These are phyloP conservation scores for Fregetta grallaria DNA, from an alignment of 2,113 vertebrate genomes.

Conservation along the genomic window DNA sequence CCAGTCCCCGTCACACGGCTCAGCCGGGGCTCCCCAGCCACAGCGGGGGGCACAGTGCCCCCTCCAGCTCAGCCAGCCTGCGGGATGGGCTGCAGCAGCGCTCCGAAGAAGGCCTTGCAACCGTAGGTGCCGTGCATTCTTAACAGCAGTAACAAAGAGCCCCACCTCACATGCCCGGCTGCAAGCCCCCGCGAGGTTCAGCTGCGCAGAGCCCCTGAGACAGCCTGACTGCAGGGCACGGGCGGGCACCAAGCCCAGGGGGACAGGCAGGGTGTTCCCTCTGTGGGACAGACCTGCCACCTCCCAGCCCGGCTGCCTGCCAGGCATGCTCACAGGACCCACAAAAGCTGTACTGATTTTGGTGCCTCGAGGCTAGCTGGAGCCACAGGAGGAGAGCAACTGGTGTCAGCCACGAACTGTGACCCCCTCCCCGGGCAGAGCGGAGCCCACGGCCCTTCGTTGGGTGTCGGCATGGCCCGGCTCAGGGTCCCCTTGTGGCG, in stretches of 20 bases:
- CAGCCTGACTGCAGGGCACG: background rate
- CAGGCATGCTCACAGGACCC: background rate
- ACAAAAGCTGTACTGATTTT: background rate
- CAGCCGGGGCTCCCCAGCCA: background rate
- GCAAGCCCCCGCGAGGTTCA: background rate
- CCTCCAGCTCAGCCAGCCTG: background rate
- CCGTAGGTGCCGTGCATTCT: background rate
- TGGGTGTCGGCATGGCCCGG: background rate
- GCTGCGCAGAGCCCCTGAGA: background rate
- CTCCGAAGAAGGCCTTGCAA: background rate
- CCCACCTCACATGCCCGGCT: too few relatives aligned
- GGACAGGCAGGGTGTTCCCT: too few relatives aligned
- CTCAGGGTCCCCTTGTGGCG: background rate
- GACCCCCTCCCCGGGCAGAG: background rate
- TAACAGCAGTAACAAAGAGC: too few relatives aligned
- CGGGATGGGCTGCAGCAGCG: background rate
- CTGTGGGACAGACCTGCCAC: background rate
- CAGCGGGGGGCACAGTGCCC: background rate
- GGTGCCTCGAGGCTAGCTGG: background rate
- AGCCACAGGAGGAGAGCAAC: background rate
- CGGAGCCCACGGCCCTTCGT: background rate
- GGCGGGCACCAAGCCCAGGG: background rate
- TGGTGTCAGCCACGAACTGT: background rate
- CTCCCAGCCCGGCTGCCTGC: too few relatives aligned
- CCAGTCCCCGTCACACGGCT: accelerated